Conservation (phyloP, 2,888 invertebrate genomes). For the Arenicola marina region DNA sequence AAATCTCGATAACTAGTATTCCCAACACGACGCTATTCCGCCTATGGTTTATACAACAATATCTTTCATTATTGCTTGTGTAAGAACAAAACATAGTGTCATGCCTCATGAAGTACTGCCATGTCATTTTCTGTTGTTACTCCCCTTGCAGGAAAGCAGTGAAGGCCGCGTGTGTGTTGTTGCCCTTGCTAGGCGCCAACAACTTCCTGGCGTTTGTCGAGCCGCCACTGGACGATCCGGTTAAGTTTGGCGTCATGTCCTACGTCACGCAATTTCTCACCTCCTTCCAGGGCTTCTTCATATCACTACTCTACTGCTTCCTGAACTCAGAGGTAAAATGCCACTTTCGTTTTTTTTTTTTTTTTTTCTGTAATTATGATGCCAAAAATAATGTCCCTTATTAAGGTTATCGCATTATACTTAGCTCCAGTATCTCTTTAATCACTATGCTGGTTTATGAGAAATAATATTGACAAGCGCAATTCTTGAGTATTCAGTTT, state of each 20-base stretch:
- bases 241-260: slow-evolving; percentile 58
- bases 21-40: no score
- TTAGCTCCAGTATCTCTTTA: no score
- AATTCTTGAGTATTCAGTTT: no score
- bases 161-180: slow-evolving; percentile 63
- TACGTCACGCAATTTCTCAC: slow-evolving; percentile 61
- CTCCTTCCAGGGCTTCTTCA: slow-evolving; percentile 64
- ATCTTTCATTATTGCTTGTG: no score
- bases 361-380: not conserved
- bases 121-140: not conserved
- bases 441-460: no score
- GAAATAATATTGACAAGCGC: not conserved
- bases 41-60: no score
- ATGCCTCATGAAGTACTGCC: no score
- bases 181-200: slow-evolving; percentile 64
- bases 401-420: no score
- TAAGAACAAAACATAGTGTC: no score
- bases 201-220: slow-evolving; percentile 64
- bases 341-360: not conserved
- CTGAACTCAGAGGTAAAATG: slow-evolving; percentile 62
- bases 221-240: slow-evolving; percentile 48
- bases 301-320: slow-evolving; percentile 64
- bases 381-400: not conserved
- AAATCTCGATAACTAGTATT: no score
- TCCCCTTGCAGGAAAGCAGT: slow-evolving; percentile 61